Evolutionary conservation across 53 echinoderm and acorn worm genomes (phyloP).

Genomic region (Patiria pectinifera): DNA sequence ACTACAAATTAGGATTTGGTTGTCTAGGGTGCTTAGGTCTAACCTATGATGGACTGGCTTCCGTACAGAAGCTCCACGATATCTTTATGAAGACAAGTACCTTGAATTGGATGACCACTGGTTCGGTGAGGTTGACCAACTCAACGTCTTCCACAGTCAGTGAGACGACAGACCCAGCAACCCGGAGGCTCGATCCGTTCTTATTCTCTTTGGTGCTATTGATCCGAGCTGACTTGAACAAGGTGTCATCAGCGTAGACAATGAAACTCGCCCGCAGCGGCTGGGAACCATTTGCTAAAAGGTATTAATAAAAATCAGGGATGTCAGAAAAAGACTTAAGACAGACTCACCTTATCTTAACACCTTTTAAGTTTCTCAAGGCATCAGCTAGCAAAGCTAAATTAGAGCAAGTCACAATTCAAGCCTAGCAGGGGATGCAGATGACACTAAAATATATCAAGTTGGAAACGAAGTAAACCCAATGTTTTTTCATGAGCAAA

Average conservation of each 20-base stretch:
- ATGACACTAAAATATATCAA: too few species aligned
- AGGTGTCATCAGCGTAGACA: constrained; percentile 29
- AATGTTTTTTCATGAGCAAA: too few species aligned
- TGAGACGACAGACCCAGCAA: constrained; percentile 3
- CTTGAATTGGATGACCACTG: constrained; percentile 65
- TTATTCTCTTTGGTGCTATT: background rate
- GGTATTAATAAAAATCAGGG: too few species aligned
- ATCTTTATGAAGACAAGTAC: background rate
- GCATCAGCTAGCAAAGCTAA: too few species aligned
- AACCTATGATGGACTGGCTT: too few species aligned
- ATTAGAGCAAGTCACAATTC: too few species aligned
- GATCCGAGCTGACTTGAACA: constrained; percentile 16
- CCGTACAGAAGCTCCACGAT: background rate
- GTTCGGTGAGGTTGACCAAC: constrained; percentile 58
- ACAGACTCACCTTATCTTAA: background rate
- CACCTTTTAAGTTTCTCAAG: background rate
- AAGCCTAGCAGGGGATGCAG: too few species aligned
- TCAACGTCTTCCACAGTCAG: constrained; percentile 54
- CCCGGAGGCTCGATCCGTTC: background rate
- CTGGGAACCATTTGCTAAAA: background rate
- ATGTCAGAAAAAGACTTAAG: background rate
- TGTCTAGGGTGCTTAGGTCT: background rate
- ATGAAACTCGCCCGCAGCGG: constrained; percentile 15
- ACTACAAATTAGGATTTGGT: background rate
- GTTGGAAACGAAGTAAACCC: too few species aligned